phyloP scores from a whole-genome alignment of 2,888 invertebrate species.

The Diogma glabrata region DNA sequence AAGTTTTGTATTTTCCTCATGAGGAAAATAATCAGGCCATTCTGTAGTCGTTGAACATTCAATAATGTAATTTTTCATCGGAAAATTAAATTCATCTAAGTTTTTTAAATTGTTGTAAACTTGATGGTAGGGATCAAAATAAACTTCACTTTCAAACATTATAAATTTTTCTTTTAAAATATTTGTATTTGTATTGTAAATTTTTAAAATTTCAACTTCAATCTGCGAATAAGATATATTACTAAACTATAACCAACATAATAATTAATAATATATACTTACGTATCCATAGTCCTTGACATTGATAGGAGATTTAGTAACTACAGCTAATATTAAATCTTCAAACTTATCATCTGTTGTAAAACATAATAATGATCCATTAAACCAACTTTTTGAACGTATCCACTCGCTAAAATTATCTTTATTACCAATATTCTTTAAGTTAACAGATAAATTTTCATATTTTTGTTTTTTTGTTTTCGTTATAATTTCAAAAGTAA shows the following conservation, averaged over 20 bases:
- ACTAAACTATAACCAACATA: no score
- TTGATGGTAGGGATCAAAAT: conserved; percentile 71
- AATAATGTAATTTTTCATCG: conserved; percentile 58
- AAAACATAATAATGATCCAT: conserved; percentile 60
- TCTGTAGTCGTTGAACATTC: conserved; percentile 38
- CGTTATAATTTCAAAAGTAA: conserved; percentile 10
- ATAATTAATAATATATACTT: no score
- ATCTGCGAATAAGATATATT: no score
- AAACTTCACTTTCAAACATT: conserved; percentile 68
- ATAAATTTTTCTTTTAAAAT: conserved; percentile 37
- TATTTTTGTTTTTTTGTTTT: conserved; percentile 23
- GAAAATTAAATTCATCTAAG: conserved; percentile 44
- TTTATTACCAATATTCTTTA: conserved; percentile 10
- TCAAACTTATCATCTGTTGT: conserved; percentile 52
- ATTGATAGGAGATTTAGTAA: conserved; percentile 44
- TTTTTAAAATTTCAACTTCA: conserved; percentile 29
- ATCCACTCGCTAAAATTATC: not conserved
- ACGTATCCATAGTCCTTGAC: conserved; percentile 45
- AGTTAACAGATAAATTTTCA: conserved; percentile 27
- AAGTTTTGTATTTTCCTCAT: conserved; percentile 12
- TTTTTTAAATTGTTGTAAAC: conserved; percentile 57
- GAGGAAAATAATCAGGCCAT: conserved; percentile 34
- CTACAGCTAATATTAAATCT: conserved; percentile 55
- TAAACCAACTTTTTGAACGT: conserved; percentile 23
- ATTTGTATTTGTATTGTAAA: conserved; percentile 26